Conservation (phyloP, 2,888 invertebrate genomes). For the Luperina nickerlii region DNA sequence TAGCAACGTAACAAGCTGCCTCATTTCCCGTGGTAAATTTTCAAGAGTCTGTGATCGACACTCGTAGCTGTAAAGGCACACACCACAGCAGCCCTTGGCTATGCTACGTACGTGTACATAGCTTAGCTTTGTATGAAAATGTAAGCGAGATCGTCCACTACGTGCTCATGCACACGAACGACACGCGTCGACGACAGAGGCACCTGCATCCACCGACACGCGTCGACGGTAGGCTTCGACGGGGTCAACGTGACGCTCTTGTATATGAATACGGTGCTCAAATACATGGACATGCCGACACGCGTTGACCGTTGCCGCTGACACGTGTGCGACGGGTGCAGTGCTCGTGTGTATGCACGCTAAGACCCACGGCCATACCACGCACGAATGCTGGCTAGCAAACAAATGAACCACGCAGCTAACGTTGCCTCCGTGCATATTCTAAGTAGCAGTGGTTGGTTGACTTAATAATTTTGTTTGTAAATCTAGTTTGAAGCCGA, state of each 20-base stretch:
- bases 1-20: constrained; percentile 41
- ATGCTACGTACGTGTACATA: neutral
- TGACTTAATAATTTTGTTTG: constrained; percentile 49
- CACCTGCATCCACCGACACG: too few relatives aligned
- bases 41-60: constrained; percentile 50
- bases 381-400: neutral
- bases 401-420: neutral
- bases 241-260: too few relatives aligned
- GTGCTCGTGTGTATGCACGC: neutral
- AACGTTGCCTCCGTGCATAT: neutral
- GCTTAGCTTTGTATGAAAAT: neutral
- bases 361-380: neutral
- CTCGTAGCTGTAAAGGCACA: constrained; percentile 10
- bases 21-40: constrained; percentile 51
- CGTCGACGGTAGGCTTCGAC: too few relatives aligned
- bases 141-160: too few relatives aligned
- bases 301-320: too few relatives aligned
- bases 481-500: constrained; percentile 50
- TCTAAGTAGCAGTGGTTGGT: neutral
- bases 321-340: too few relatives aligned
- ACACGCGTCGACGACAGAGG: too few relatives aligned
- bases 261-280: too few relatives aligned
- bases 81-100: neutral
- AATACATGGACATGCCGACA: too few relatives aligned
- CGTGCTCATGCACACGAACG: neutral